A percentile compares a stretch with the other conserved stretches of the same genome.
Conservation (phyloP, 2,113 vertebrate species). For the Nansenia antarctica region DNA sequence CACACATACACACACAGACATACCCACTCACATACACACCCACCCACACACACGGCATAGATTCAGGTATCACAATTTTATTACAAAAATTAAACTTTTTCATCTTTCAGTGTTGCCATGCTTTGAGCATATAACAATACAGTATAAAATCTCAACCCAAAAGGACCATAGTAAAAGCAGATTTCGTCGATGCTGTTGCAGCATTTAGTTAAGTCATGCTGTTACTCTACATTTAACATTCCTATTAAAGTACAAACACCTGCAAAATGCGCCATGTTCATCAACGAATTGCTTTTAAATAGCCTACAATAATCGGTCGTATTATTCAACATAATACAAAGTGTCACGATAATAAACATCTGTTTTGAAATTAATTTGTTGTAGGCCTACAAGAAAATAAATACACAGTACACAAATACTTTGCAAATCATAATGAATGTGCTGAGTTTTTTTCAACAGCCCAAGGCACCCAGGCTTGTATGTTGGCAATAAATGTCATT, state of each 20-base stretch:
- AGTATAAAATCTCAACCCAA: constrained; percentile 78
- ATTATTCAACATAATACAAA: constrained; percentile 26
- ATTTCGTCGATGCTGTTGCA: constrained; percentile 71
- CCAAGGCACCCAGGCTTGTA: constrained; percentile 86
- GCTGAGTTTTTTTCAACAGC: constrained; percentile 73
- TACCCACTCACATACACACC: too few species aligned
- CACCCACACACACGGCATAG: constrained; percentile 32
- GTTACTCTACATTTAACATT: constrained; percentile 76
- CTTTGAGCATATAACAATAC: constrained; percentile 80
- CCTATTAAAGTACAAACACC: constrained; percentile 72
- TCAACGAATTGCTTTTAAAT: constrained; percentile 49
- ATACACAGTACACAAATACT: constrained; percentile 48
- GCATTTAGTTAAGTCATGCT: constrained; percentile 79
- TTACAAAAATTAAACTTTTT: constrained; percentile 81
- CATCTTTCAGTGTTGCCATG: constrained; percentile 77
- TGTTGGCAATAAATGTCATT: constrained; percentile 79
- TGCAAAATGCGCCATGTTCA: constrained; percentile 57
- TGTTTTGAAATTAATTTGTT: constrained; percentile 41
- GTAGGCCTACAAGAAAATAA: constrained; percentile 55
- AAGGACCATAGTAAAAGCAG: constrained; percentile 73
- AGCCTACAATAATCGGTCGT: constrained; percentile 42
- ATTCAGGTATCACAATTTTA: constrained; percentile 82
- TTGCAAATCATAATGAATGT: constrained; percentile 69
- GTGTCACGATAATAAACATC: constrained; percentile 47
- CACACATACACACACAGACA: constrained; percentile 13